Evolutionary conservation across 2,113 vertebrate genomes (phyloP).

Genomic region (Equus quagga): DNA sequence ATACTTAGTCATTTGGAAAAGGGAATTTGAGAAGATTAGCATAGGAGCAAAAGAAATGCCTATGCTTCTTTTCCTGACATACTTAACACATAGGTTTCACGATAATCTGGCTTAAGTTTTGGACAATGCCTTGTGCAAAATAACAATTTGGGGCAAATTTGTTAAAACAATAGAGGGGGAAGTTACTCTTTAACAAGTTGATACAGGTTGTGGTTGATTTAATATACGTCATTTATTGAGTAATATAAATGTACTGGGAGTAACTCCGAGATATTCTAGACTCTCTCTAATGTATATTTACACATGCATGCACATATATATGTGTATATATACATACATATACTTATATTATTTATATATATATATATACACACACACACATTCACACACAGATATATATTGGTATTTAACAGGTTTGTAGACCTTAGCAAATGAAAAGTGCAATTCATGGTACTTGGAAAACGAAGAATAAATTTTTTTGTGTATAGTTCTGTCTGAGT

Average conservation of each 20-base stretch:
- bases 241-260: neutral
- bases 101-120: neutral
- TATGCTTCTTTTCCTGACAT: neutral
- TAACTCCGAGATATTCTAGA: too few relatives aligned
- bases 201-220: too few relatives aligned
- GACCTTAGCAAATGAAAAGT: too few relatives aligned
- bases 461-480: too few relatives aligned
- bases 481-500: neutral
- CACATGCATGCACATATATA: too few relatives aligned
- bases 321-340: too few relatives aligned
- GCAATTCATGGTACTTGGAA: too few relatives aligned
- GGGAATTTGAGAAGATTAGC: neutral
- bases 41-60: neutral
- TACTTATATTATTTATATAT: too few relatives aligned
- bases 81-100: neutral
- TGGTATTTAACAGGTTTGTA: too few relatives aligned
- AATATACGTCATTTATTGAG: neutral
- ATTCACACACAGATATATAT: too few relatives aligned
- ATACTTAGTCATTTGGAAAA: neutral
- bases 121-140: neutral
- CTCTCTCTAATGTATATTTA: too few relatives aligned
- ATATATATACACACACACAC: too few relatives aligned
- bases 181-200: neutral
- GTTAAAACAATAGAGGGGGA: neutral
- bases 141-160: neutral